Conservation (phyloP, 2,113 vertebrate genomes). For the Castor canadensis region DNA sequence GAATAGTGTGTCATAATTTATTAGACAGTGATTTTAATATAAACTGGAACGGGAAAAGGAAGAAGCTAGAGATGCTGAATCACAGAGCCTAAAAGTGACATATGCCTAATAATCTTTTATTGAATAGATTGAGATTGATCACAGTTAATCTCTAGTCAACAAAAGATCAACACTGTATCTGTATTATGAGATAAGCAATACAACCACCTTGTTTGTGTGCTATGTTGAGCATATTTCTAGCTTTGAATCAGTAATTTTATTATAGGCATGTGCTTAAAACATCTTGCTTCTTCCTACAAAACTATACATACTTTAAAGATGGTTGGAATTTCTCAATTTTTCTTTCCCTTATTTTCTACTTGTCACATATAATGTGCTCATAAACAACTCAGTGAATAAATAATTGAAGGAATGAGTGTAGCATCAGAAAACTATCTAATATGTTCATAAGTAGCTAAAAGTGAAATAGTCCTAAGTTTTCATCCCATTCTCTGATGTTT, state of each 20-base stretch:
- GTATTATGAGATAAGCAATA: background rate
- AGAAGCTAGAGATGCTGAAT: background rate
- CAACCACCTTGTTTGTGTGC: background rate
- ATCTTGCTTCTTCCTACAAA: background rate
- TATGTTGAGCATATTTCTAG: background rate
- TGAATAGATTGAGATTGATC: background rate
- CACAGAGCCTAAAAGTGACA: background rate
- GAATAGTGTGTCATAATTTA: background rate
- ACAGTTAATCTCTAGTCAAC: background rate
- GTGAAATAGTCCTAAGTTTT: background rate
- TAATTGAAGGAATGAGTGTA: background rate
- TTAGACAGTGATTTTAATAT: background rate
- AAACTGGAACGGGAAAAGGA: background rate
- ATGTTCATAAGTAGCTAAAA: background rate
- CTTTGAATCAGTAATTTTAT: background rate
- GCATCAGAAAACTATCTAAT: background rate
- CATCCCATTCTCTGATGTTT: background rate
- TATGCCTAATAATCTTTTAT: background rate
- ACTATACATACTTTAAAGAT: background rate
- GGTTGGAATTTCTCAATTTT: background rate
- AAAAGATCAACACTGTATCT: background rate
- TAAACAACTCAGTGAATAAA: background rate
- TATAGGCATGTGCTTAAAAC: background rate
- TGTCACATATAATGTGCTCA: background rate
- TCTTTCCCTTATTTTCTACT: background rate